Evolutionary conservation across 2,113 vertebrate genomes (phyloP).

Genomic region (Phylloscopus trochiloides): DNA sequence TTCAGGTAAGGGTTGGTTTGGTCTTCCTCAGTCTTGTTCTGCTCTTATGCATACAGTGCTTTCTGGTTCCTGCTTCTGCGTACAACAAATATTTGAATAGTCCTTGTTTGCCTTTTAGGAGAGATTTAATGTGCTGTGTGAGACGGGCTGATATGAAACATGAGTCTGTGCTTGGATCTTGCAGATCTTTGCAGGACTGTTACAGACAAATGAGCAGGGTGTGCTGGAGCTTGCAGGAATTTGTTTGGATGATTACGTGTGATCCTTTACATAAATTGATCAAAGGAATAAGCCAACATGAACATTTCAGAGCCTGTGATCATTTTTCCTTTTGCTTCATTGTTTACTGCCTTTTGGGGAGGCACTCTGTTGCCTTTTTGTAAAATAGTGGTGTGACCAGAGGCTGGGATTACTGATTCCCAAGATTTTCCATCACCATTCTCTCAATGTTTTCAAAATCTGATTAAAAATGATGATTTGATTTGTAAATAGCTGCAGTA

Average conservation of each 20-base stretch:
- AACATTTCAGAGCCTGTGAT: background rate
- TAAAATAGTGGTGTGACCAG: background rate
- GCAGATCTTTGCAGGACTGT: background rate
- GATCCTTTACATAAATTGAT: background rate
- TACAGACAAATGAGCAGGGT: background rate
- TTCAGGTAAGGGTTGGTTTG: conserved; percentile 73
- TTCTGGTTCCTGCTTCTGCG: background rate
- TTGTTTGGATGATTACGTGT: background rate
- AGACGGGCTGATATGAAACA: background rate
- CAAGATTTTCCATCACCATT: background rate
- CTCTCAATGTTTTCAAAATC: background rate
- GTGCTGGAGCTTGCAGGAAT: background rate
- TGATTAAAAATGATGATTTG: background rate
- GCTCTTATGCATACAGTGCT: background rate
- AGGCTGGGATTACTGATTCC: background rate
- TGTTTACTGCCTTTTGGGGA: background rate
- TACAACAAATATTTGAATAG: background rate
- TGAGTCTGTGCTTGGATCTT: background rate
- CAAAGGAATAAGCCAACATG: background rate
- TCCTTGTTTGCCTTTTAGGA: conserved; percentile 22
- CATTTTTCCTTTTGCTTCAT: background rate
- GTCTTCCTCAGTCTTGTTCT: background rate
- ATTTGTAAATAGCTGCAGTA: background rate
- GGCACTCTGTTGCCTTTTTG: background rate
- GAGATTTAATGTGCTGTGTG: background rate